Evolutionary conservation across 2,797 vertebrate genomes (phyloP), one percentile per base, ranked within the genome.

Genomic region (Hydrophis major): DNA sequence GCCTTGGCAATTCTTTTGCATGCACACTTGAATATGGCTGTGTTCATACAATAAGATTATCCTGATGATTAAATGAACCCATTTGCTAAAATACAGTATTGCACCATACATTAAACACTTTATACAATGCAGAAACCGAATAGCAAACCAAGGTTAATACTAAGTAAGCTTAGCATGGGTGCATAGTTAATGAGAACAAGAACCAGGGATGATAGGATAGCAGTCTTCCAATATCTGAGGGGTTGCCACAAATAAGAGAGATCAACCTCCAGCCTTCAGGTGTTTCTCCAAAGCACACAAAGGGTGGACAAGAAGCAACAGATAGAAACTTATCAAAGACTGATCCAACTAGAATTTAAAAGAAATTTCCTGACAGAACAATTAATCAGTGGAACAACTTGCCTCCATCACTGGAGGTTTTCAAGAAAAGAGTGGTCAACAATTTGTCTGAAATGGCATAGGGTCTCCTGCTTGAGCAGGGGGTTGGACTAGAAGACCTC

Each of bases 1-100:
- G 90, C 86, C 94, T 94, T 93, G 92, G 86, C 47, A 93, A 93
- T 94, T 32, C 18, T 0, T 0, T 83, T 89, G 87, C 59, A 63
- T 14, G 55, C 37, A 28, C 53, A 87, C 56, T 91, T 94, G 57
- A 83, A 83, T 47, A 10, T 83, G 20, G 37, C 8, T 47, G 74
- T 11, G 37, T 83, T 83, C 37, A 47, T 47, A 47, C 74, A 42
- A 78, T 78, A 42, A 78, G 37, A 42, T 78, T 78, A 22, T 78
- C 7, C 3, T 78, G 74, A 78, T 78, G 74, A 42, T 8, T 42
- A 78, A 78, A 42, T 22, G 37, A 78, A 78, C 8, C 74, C 37
- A 25, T 20, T 11, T 47, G 74, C 37, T 83, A 83, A 37, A 37
- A 74, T 74, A 74, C n/a, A 74, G 6, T 18, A 74, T 3, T 32